phyloP scores from a whole-genome alignment of 2,888 invertebrate species.

The Patella ulyssiponensis region DNA sequence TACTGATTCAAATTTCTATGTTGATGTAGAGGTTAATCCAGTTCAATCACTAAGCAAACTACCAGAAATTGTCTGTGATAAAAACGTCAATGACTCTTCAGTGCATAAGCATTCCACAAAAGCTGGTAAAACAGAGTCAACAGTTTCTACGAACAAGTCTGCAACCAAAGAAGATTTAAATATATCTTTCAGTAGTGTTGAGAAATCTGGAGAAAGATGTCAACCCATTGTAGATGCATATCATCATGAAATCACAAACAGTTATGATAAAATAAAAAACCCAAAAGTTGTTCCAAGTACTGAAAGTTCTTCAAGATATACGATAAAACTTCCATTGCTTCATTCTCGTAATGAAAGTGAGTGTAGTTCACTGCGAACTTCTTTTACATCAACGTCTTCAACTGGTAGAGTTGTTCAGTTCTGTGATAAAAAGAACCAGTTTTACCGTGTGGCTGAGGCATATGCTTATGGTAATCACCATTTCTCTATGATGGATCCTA shows the following conservation, averaged over 20 bases:
- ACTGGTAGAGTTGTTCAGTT: background rate
- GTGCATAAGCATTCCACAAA: too few relatives aligned
- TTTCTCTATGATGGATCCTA: slow-evolving; percentile 15
- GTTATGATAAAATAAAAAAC: background rate
- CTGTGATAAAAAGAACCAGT: background rate
- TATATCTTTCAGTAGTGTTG: background rate
- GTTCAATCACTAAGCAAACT: background rate
- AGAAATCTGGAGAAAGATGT: background rate
- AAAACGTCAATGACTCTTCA: too few relatives aligned
- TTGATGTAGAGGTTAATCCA: background rate
- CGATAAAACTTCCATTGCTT: background rate
- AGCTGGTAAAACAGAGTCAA: too few relatives aligned
- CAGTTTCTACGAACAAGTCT: too few relatives aligned
- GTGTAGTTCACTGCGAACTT: background rate
- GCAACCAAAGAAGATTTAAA: background rate
- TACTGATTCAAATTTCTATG: background rate
- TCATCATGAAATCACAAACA: background rate
- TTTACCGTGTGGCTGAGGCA: background rate
- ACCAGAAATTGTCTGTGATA: background rate
- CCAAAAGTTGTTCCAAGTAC: too few relatives aligned
- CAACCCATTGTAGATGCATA: background rate
- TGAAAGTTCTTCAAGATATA: background rate
- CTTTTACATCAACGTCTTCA: background rate
- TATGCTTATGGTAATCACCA: background rate
- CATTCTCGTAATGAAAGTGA: background rate